A percentile compares a stretch with the other conserved stretches of the same genome.
These are phyloP conservation scores for Axea sp. DNA, from an alignment of 2,888 invertebrate species.

Conservation along the genomic window DNA sequence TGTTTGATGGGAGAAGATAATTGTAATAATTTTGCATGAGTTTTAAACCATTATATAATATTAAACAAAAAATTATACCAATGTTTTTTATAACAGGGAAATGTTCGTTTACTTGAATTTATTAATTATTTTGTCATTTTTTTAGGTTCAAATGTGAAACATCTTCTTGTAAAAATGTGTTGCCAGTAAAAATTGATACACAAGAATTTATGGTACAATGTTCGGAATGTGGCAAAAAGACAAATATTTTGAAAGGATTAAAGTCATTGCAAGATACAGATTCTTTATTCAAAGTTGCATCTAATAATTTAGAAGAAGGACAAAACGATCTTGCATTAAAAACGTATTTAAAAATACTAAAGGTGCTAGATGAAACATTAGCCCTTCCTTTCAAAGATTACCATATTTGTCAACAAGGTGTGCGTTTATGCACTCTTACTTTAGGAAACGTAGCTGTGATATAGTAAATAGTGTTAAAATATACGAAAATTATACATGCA, in stretches of 20 bases:
- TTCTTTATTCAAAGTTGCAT: constrained; percentile 83
- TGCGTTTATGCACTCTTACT: constrained; percentile 85
- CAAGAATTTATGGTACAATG: constrained; percentile 87
- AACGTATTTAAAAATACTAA: constrained; percentile 84
- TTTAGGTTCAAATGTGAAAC: constrained; percentile 83
- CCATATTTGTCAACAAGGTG: constrained; percentile 86
- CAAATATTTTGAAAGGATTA: constrained; percentile 87
- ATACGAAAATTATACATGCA: no score
- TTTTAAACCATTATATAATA: no score
- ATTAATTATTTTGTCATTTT: constrained; percentile 4
- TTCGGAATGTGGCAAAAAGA: constrained; percentile 84
- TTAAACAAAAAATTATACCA: no score
- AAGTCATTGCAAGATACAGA: constrained; percentile 89
- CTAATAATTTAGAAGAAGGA: constrained; percentile 83
- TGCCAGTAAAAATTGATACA: constrained; percentile 83
- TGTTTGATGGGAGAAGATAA: no score
- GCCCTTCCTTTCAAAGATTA: constrained; percentile 88
- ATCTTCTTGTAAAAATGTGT: constrained; percentile 83
- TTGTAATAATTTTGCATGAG: no score
- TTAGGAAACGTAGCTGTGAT: constrained; percentile 81
- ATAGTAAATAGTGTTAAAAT: no score
- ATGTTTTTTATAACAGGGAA: neutral
- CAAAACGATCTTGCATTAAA: constrained; percentile 84
- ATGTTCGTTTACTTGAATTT: neutral
- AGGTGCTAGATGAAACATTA: constrained; percentile 84